Base-by-base conservation (phyloP, 2,888 invertebrate species). In the Melangyna quadrimaculata region DNA sequence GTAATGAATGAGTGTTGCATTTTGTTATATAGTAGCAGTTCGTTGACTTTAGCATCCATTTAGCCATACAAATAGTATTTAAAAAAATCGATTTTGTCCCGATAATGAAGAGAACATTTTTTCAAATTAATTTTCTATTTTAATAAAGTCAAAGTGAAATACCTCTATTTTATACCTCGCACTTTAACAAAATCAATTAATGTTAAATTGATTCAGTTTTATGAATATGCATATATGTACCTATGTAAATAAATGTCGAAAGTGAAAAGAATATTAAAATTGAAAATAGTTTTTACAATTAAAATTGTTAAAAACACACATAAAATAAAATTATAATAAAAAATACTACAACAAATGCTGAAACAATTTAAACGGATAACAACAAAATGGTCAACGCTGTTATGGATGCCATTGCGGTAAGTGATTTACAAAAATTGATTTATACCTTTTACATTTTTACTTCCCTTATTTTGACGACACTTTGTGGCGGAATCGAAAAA, bases 371-470 rank as follows among this genome's bases (percentile, higher is more conserved):
- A 72, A 71, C 29, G 73, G 70, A 80, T 77, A 40, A 61, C 77
- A 61, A 77, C 89, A 91, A 90, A 89, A 92, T 92, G 92, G 92
- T 92, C 88, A 92, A 92, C 89, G 92, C 92, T 81, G 91, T 92
- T 87, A 92, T 92, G 92, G 92, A 92, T 90, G 92, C 92, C 88
- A 92, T 92, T 89, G 92, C 92, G 92, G 92, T 92, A 90, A 90
- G 92, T 88, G 35, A 2, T 0, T 14, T 22, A 35, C 17, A 27
- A 3, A 22, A 48, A 2, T 22, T 48, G 22, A 5, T n/a, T 40
- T 35, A 3, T 40, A 35, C n/a, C n/a, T 32, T 9, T 32, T 29
- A 29, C 4, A 7, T 29, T 29, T 7, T 7, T 6, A 29, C 29
- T n/a, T n/a, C n/a, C n/a, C n/a, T n/a, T n/a, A n/a, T n/a, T n/a